phyloP scores from a whole-genome alignment of 2,113 vertebrate genomes.

The Natator depressus region DNA sequence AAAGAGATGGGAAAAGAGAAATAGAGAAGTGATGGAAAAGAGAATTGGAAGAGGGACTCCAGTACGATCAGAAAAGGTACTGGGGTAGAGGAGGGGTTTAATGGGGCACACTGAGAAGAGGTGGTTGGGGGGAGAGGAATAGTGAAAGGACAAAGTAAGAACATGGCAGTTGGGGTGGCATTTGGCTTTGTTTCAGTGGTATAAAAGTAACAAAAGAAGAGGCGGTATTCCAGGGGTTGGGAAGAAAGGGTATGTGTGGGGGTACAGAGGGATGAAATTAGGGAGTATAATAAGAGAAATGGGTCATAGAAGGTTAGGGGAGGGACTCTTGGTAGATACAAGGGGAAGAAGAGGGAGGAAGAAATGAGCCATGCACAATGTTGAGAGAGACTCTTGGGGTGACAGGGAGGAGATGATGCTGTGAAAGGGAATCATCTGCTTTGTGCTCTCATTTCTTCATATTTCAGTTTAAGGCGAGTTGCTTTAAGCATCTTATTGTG shows the following conservation, averaged over 20 bases:
- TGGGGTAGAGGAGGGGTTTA: background rate
- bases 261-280: fast-evolving
- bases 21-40: background rate
- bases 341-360: background rate
- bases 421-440: background rate
- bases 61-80: background rate
- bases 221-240: background rate
- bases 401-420: background rate
- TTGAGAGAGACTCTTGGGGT: background rate
- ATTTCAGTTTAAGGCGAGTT: background rate
- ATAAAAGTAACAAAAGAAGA: background rate
- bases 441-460: background rate
- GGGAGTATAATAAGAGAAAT: fast-evolving
- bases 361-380: too few species aligned
- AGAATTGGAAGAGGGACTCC: background rate
- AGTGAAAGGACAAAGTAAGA: fast-evolving
- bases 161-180: fast-evolving
- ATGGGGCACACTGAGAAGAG: background rate
- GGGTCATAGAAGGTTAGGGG: background rate
- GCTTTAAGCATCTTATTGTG: background rate
- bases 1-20: background rate
- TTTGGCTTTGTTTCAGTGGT: fast-evolving
- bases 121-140: fast-evolving
- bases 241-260: background rate
- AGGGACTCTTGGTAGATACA: fast-evolving